Evolutionary conservation across 1,140 invertebrate species (phyloP).

Genomic region (Diprion similis): DNA sequence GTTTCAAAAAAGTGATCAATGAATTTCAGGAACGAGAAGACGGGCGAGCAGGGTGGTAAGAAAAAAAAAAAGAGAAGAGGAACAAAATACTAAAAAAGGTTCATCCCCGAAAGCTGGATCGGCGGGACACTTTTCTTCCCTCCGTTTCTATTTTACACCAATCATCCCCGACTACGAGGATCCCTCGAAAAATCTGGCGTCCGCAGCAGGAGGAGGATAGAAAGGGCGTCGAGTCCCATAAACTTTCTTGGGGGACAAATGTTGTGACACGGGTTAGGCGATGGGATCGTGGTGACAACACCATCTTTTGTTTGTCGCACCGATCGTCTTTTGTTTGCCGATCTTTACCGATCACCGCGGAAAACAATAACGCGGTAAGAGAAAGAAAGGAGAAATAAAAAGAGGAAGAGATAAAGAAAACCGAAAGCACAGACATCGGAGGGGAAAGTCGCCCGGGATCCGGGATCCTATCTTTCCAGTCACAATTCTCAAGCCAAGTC

Average conservation of each 20-base stretch:
- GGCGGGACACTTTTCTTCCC: neutral
- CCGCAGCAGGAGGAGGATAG: conserved; percentile 24
- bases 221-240: conserved; percentile 35
- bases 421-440: neutral
- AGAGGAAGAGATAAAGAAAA: no score
- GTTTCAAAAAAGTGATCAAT: conserved; percentile 1
- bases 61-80: neutral
- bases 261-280: conserved; percentile 41
- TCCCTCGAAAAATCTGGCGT: conserved; percentile 8
- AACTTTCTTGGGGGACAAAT: conserved; percentile 46
- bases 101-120: neutral
- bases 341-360: conserved; percentile 7
- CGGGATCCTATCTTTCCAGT: neutral
- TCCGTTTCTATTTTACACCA: neutral
- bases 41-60: neutral
- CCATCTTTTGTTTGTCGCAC: conserved; percentile 5
- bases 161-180: neutral
- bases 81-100: neutral
- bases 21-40: neutral
- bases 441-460: neutral
- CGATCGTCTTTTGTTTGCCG: neutral
- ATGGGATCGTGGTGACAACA: neutral
- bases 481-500: neutral
- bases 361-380: conserved; percentile 10
- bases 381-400: no score